Conservation (phyloP, 1,140 invertebrate species). For the Gerris buenoi region DNA sequence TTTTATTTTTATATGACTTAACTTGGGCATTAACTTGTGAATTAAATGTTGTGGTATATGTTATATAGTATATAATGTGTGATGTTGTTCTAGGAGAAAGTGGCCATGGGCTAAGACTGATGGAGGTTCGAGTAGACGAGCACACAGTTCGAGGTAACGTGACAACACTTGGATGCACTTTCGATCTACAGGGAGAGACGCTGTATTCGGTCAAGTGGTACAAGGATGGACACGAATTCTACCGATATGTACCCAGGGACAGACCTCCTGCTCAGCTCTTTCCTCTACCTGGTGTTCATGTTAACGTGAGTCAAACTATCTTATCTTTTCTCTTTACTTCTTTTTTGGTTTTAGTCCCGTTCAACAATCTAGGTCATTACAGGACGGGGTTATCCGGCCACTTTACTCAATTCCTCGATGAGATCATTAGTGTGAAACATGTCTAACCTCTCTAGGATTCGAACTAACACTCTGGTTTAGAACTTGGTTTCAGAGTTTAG, state of each 20-base stretch:
- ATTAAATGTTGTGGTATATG: too few species aligned
- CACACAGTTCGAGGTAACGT: slow-evolving; percentile 44
- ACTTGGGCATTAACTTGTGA: too few species aligned
- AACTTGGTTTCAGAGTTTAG: too few species aligned
- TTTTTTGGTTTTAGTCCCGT: not conserved
- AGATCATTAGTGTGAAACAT: too few species aligned
- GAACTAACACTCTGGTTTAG: too few species aligned
- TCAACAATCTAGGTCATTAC: too few species aligned
- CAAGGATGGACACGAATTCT: slow-evolving; percentile 74
- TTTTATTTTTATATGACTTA: too few species aligned
- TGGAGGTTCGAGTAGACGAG: slow-evolving; percentile 46
- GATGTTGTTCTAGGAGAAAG: not conserved
- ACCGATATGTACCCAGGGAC: slow-evolving; percentile 60
- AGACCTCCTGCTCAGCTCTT: slow-evolving; percentile 59
- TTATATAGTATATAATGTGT: too few species aligned
- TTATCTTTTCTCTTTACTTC: too few species aligned
- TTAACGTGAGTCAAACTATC: slow-evolving; percentile 58
- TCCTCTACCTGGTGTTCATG: slow-evolving; percentile 54
- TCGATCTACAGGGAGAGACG: slow-evolving; percentile 58
- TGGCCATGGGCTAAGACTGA: slow-evolving; percentile 19
- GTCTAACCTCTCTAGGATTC: too few species aligned
- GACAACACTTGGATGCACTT: slow-evolving; percentile 44
- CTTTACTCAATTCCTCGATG: too few species aligned
- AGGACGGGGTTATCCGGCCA: too few species aligned
- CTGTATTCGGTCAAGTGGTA: slow-evolving; percentile 79